These are phyloP conservation scores for Scaptomyza pallida DNA, from an alignment of 1,140 invertebrate species.

Conservation along the genomic window DNA sequence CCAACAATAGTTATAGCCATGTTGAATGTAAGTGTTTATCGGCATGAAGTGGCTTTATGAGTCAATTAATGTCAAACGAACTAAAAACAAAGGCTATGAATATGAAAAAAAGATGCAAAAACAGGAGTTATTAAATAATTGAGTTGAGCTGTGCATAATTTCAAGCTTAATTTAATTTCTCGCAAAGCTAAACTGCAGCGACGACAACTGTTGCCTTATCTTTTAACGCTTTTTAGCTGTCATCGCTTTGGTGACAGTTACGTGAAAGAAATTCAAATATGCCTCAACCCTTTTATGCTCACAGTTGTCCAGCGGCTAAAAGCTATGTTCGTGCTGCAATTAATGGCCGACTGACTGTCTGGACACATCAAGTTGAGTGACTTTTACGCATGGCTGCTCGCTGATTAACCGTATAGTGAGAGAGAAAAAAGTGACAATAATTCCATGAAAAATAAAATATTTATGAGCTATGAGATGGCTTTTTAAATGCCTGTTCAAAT, in stretches of 20 bases:
- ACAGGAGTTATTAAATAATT: too few relatives aligned
- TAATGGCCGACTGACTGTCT: constrained; percentile 43
- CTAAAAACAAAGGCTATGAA: too few relatives aligned
- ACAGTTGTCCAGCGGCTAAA: constrained; percentile 19
- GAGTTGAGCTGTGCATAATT: not conserved
- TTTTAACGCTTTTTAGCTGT: constrained; percentile 21
- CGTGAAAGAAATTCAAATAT: constrained; percentile 56
- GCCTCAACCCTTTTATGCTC: constrained; percentile 45
- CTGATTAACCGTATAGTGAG: not conserved
- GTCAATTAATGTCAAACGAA: not conserved
- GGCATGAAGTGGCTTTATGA: constrained; percentile 1
- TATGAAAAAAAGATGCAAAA: too few relatives aligned
- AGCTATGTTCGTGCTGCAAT: constrained; percentile 56
- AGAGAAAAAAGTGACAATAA: not conserved
- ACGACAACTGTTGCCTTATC: not conserved
- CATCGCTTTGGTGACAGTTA: constrained; percentile 39
- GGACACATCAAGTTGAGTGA: constrained; percentile 8
- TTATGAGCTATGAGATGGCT: not conserved
- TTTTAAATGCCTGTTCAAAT: not conserved
- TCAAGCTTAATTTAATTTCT: not conserved
- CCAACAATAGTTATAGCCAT: not conserved
- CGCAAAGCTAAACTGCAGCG: not conserved
- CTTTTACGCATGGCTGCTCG: constrained; percentile 11
- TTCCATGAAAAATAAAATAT: too few relatives aligned
- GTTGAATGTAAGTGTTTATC: constrained; percentile 14